phyloP scores from a whole-genome alignment of 2,113 vertebrate species.

The Fregetta grallaria region DNA sequence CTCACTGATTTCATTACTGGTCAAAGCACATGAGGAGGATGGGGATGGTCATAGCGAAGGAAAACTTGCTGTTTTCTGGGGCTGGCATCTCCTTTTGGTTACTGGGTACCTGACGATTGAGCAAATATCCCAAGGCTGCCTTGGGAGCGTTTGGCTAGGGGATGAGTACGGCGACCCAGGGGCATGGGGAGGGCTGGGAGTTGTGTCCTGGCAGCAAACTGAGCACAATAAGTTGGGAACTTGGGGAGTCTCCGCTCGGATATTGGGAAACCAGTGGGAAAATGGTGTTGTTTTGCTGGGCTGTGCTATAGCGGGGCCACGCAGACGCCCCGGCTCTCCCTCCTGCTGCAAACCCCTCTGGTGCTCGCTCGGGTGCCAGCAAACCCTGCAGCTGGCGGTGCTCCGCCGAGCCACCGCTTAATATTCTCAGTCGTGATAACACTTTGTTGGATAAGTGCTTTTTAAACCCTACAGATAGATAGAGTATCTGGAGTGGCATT shows the following conservation, averaged over 20 bases:
- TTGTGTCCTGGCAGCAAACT: neutral
- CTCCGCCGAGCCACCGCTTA: neutral
- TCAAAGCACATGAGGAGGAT: neutral
- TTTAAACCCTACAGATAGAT: slow-evolving; percentile 51
- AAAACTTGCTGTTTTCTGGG: neutral
- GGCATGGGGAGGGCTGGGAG: neutral
- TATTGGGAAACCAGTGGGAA: neutral
- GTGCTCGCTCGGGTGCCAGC: neutral
- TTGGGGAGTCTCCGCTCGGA: fast-evolving
- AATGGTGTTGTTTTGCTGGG: neutral
- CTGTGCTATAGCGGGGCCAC: fast-evolving
- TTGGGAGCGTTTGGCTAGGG: too few species aligned
- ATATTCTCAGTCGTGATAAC: slow-evolving; percentile 30
- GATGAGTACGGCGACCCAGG: fast-evolving
- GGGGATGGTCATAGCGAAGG: neutral
- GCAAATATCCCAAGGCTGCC: too few species aligned
- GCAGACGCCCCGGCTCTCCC: neutral
- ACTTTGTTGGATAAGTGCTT: slow-evolving; percentile 58
- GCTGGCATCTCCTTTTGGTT: neutral
- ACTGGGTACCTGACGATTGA: neutral
- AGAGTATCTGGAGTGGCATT: slow-evolving; percentile 72
- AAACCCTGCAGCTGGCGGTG: neutral
- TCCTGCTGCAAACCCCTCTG: neutral
- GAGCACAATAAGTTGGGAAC: neutral
- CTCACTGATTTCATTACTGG: neutral